Evolutionary conservation across 2,888 invertebrate species (phyloP), one percentile per base, ranked within the genome.

Genomic region (Lottia scabra): DNA sequence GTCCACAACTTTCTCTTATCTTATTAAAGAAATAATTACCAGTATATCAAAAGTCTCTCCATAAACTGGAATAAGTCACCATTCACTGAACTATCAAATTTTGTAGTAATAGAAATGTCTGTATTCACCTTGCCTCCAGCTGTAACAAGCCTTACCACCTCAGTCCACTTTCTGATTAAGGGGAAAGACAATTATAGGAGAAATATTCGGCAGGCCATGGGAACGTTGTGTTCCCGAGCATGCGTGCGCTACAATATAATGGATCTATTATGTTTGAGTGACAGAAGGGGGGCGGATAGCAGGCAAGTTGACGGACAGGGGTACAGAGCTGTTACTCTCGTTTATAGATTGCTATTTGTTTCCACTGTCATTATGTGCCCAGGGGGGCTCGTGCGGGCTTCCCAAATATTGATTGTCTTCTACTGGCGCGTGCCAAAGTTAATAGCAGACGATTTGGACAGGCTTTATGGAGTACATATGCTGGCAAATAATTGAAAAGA

Each of bases 371-470:
- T 45, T 65, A 56, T 26, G 65, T 23, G 65, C 44, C 68, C 72
- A 46, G 45, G 65, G 38, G 67, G 68, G 72, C 63, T 68, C 26
- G 64, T 19, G 23, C 45, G 27, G 63, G 45, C 72, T 46, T 68
- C 68, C 23, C 65, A 30, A 19, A 27, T 72, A 72, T 72, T 63
- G 72, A 72, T 72, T 68, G 68, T 45, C 19, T 44, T 56, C 65
- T 63, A 71, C 63, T 65, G 56, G 65, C 72, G 68, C 72, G 72
- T 65, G 72, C 68, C 65, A 43, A 43, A 65, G 70, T 64, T 65
- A 63, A 63, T 48, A 65, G 62, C 48, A 62, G 63, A 68, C 44
- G 68, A 68, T 63, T 68, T 68, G 46, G 43, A 38, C 10, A 38
- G 38, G n/a, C 43, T 45, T 44, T 68, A 62, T 26, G 62, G 68